Evolutionary conservation across 2,113 vertebrate genomes (phyloP).

Genomic region (Phocoena sinus): DNA sequence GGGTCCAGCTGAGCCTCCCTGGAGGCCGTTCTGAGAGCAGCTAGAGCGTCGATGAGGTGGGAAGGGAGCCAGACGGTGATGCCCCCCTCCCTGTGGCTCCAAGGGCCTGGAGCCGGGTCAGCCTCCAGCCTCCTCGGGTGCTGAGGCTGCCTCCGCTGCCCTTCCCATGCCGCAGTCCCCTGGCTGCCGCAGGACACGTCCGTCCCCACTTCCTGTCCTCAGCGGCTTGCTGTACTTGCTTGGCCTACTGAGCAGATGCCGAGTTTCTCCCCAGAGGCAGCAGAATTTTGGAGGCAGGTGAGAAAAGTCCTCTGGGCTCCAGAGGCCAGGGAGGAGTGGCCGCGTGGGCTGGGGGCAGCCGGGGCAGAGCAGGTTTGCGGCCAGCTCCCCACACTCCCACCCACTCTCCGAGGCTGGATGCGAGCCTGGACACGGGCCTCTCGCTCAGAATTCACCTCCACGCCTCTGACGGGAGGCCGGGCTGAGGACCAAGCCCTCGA

Average conservation of each 20-base stretch:
- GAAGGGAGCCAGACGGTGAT: background rate
- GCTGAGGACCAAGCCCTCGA: background rate
- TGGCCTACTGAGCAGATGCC: background rate
- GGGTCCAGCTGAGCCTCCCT: background rate
- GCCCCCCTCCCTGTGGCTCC: background rate
- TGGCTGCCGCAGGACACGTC: background rate
- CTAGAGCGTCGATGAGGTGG: background rate
- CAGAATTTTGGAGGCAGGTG: background rate
- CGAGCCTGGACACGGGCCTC: background rate
- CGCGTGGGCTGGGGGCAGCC: rapidly evolving
- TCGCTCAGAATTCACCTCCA: background rate
- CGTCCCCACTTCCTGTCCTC: background rate
- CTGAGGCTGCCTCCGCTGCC: background rate
- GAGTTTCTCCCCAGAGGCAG: background rate
- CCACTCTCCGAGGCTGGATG: background rate
- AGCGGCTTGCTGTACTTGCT: background rate
- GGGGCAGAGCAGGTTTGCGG: too few species aligned
- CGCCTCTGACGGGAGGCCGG: background rate
- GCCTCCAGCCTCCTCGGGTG: background rate
- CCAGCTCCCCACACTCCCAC: background rate
- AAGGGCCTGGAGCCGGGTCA: background rate
- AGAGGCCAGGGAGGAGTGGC: background rate
- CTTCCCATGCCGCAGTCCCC: background rate
- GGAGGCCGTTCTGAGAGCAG: background rate
- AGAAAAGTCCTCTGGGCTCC: background rate